Percentiles rank a stretch among this genome's conserved stretches.
phyloP scores from a whole-genome alignment of 2,888 invertebrate species.

The Epinotia demarniana region DNA sequence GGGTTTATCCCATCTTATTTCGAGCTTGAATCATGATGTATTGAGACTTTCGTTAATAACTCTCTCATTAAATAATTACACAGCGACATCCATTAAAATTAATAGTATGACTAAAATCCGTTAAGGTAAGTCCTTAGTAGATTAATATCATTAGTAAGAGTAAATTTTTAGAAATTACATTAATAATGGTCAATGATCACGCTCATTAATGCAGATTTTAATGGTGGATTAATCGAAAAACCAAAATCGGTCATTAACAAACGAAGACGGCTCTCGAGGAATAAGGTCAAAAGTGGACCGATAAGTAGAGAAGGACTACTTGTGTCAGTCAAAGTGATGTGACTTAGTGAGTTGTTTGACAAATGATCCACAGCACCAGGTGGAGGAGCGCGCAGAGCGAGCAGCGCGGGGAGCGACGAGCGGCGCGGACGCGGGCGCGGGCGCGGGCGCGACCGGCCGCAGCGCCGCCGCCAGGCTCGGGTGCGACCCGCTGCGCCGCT shows the following conservation, averaged over 20 bases:
- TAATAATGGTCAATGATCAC: slow-evolving; percentile 58
- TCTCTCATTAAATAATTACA: slow-evolving; percentile 13
- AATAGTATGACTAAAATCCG: slow-evolving; percentile 12
- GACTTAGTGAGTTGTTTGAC: slow-evolving; percentile 91
- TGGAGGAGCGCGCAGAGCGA: slow-evolving; percentile 85
- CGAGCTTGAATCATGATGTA: slow-evolving; percentile 5
- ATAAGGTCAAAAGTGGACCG: slow-evolving; percentile 48
- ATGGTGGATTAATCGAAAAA: slow-evolving; percentile 22
- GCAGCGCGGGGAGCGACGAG: slow-evolving; percentile 56
- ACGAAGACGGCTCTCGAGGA: slow-evolving; percentile 37
- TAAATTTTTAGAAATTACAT: slow-evolving; percentile 49
- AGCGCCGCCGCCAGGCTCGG: slow-evolving; percentile 65
- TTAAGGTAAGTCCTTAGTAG: slow-evolving; percentile 8
- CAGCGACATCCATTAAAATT: slow-evolving; percentile 9
- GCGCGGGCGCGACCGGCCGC: slow-evolving; percentile 50
- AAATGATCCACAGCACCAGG: slow-evolving; percentile 92
- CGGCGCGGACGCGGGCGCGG: slow-evolving; percentile 51
- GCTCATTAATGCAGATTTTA: slow-evolving; percentile 52
- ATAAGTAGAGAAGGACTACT: slow-evolving; percentile 55
- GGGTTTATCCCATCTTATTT: slow-evolving; percentile 26
- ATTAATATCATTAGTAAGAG: slow-evolving; percentile 25
- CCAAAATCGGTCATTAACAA: neutral
- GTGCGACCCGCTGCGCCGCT: slow-evolving; percentile 75
- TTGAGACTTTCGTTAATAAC: slow-evolving; percentile 3
- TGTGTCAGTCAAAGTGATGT: slow-evolving; percentile 88